Evolutionary conservation across 2,888 invertebrate genomes (phyloP).

Genomic region (Caenorhabditis doughertyi): DNA sequence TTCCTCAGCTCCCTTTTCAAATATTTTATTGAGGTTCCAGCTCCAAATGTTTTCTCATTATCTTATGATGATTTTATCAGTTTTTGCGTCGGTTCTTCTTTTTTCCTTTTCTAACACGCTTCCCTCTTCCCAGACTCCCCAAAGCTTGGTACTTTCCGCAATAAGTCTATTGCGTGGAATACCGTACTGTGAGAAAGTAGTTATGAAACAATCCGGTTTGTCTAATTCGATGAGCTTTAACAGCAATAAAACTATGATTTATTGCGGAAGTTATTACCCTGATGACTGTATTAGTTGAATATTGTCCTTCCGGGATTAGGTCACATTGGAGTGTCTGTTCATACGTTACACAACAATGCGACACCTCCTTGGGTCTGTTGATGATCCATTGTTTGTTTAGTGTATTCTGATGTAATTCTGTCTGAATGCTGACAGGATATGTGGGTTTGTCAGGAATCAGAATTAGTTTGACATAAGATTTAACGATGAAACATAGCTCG

Average conservation of each 20-base stretch:
- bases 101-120: too few relatives aligned
- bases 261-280: slow-evolving; percentile 15
- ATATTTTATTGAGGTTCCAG: too few relatives aligned
- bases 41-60: too few relatives aligned
- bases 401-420: slow-evolving; percentile 9
- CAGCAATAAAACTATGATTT: background rate
- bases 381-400: slow-evolving; percentile 29
- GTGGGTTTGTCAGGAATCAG: background rate
- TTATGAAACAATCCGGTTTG: background rate
- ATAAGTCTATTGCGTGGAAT: too few relatives aligned
- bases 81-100: too few relatives aligned
- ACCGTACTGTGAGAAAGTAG: background rate
- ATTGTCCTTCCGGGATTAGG: slow-evolving; percentile 10
- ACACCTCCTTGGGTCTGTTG: slow-evolving; percentile 14
- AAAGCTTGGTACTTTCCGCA: too few relatives aligned
- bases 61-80: too few relatives aligned
- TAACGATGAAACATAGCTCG: too few relatives aligned
- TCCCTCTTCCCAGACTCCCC: too few relatives aligned
- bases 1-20: too few relatives aligned
- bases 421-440: background rate
- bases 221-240: background rate
- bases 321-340: slow-evolving; percentile 1
- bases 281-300: background rate
- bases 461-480: background rate
- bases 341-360: slow-evolving; percentile 26